Base-by-base conservation (phyloP, 2,113 vertebrate species). In the Pygoscelis adeliae region DNA sequence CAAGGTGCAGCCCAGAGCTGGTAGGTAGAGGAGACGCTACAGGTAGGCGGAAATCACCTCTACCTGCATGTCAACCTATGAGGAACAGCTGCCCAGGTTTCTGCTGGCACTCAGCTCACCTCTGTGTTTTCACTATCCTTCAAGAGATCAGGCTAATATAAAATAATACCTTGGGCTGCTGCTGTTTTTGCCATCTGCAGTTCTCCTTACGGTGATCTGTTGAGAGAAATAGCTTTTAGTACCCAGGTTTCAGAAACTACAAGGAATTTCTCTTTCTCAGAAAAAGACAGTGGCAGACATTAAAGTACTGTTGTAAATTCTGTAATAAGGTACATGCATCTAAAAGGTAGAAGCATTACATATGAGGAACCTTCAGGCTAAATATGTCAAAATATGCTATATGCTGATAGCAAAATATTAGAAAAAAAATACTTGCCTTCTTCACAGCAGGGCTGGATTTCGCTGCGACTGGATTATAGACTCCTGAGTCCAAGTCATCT, bases 141-240 rank as follows among this genome's bases (percentile, higher is more conserved):
- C 50, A 59, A 52, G 44, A 87, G 29, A 70, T 20, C 17, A 47
- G 20, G 47, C 2, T 7, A 70, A 59, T 32, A 80, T 12, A 44
- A 89, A 67, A 15, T 22, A 16, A 40, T 98, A 98, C 98, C 98
- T 98, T 74, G 65, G 59, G 62, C 82, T 93, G 27, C 70, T 86
- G 92, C 83, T 58, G 32, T 14, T 92, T 58, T 84, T 85, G 59
- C 83, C 85, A 56, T 85, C 88, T 49, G 71, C 15, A 30, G 77
- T 70, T 78, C 53, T 90, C 88, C 53, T 95, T 27, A 42, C 7
- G 15, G 36, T 17, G 3, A 90, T 23, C 97, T 98, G 95, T 85
- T 49, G 81, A 71, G 61, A 96, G 50, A 95, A 96, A 97, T 0
- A 86, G 26, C 11, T 87, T 92, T 92, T 82, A 97, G 87, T 52